Conservation (phyloP, 2,113 vertebrate species). For the Eurystomus gularis region DNA sequence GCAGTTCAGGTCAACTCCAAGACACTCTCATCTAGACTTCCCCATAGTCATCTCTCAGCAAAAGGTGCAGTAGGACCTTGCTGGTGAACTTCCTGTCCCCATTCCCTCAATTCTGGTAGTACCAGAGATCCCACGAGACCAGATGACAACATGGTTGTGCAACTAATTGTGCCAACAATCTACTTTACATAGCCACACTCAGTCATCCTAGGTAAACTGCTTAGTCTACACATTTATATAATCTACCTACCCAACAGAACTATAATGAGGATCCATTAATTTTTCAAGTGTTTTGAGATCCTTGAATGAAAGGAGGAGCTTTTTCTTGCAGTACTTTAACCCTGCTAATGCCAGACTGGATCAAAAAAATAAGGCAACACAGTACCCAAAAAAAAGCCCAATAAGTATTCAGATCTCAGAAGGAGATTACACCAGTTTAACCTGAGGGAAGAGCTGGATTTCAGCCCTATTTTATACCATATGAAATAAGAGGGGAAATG, state of each 20-base stretch:
- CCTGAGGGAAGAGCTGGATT: background rate
- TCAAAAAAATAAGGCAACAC: background rate
- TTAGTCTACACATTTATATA: background rate
- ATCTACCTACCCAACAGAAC: background rate
- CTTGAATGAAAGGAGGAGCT: background rate
- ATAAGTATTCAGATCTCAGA: background rate
- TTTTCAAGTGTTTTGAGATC: conserved; percentile 5
- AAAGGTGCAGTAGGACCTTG: background rate
- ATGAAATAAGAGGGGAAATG: background rate
- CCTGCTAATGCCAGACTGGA: background rate
- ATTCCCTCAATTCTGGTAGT: background rate
- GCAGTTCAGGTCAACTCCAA: background rate
- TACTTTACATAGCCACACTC: background rate
- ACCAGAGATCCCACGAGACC: background rate
- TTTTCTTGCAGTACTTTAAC: background rate
- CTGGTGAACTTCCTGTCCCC: background rate
- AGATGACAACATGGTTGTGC: background rate
- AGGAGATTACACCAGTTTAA: background rate
- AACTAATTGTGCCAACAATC: accelerated
- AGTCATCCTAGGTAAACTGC: background rate
- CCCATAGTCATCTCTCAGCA: background rate
- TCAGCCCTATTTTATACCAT: background rate
- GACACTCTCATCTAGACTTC: background rate
- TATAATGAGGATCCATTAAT: background rate
- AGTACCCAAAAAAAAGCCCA: background rate